A percentile compares a stretch with the other conserved stretches of the same genome.
These are phyloP conservation scores for Muscicapa striata DNA, from an alignment of 2,797 vertebrate genomes.

Conservation along the genomic window DNA sequence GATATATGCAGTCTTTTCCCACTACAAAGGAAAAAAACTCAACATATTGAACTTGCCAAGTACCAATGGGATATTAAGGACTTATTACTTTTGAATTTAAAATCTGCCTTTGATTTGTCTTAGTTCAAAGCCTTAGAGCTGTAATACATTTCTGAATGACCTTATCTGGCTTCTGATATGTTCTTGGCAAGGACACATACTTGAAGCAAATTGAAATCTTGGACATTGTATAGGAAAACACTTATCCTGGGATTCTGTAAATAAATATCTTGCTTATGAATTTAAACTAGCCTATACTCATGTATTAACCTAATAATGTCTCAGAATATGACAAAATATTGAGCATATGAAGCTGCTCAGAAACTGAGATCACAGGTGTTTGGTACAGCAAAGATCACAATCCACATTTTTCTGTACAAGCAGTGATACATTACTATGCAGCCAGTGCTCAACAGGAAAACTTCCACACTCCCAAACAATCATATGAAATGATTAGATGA, in stretches of 20 bases:
- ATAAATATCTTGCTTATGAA: not conserved
- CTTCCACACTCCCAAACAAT: not conserved
- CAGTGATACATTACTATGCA: not conserved
- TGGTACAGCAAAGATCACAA: not conserved
- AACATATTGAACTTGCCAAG: not conserved
- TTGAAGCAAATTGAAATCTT: not conserved
- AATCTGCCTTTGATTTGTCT: constrained; percentile 15
- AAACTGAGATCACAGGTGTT: not conserved
- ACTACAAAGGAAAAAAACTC: not conserved
- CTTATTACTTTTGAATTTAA: constrained; percentile 4
- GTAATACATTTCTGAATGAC: constrained; percentile 28
- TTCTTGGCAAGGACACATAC: not conserved
- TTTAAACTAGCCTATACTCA: not conserved
- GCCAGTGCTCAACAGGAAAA: not conserved
- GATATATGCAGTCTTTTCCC: not conserved
- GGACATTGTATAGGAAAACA: not conserved
- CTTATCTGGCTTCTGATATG: not conserved
- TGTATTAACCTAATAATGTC: not conserved
- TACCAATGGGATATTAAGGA: not conserved
- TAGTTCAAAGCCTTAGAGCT: not conserved
- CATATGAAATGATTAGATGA: not conserved
- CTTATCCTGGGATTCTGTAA: not conserved
- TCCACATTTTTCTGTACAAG: not conserved
- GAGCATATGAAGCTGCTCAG: not conserved
- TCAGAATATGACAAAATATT: not conserved